Base-by-base conservation (phyloP, 2,113 vertebrate species). In the Quiscalus mexicanus region DNA sequence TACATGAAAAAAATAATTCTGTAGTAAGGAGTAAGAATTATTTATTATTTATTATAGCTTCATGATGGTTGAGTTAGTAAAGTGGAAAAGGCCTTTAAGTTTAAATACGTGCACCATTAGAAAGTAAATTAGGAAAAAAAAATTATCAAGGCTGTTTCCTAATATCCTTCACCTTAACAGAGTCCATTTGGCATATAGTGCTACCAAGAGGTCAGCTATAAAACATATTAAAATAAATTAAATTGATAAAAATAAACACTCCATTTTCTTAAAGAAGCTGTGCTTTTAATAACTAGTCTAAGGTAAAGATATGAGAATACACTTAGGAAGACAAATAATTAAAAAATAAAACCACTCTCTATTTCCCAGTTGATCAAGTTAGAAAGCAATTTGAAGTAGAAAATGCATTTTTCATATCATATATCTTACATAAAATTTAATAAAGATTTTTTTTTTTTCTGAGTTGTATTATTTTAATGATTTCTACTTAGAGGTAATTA, bases 401-500 rank as follows among this genome's bases (percentile, higher is more conserved):
- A 96, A 94, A 92, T 15, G 4, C 37, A 70, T 74, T n/a, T 96
- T 76, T 92, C 50, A 74, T 33, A 76, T 96, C 87, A 95, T 94
- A 91, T 70, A 31, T 39, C 52, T 97, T 74, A 59, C 25, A 84
- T 76, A 96, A 97, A 96, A 97, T 56, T 81, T 81, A 96, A 96
- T 95, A 86, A 94, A 91, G 28, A 53, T 96, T 90, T 87, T 94
- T 93, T 91, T 95, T 92, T 97, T 97, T 94, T 58, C 30, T 97
- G 75, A 97, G 65, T 90, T 73, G 73, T 37, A 91, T 55, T 68
- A 95, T 97, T 97, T 97, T 95, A 97, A 86, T 97, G 24, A 97
- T 96, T 96, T 92, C 65, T 97, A 97, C 96, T 97, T 95, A 92
- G 56, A 82, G 67, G 56, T 89, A 97, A 97, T 96, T 97, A 94